Base-by-base conservation (phyloP, 2,113 vertebrate species). In the Alaudala cheleensis region DNA sequence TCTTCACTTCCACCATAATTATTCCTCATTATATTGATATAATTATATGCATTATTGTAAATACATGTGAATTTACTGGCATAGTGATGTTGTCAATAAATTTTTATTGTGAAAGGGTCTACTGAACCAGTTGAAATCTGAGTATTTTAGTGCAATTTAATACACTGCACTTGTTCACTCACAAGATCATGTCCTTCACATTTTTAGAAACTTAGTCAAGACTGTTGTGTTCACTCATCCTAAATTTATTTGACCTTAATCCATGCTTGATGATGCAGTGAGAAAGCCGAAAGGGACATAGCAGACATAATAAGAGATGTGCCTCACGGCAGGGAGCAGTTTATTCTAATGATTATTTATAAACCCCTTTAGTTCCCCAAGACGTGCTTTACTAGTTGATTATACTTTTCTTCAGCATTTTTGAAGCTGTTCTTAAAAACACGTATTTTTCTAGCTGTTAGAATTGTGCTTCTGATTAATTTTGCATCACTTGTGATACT, bases 321-420 rank as follows among this genome's bases (percentile, higher is more conserved):
- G 81, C 86, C 92, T 95, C 81, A 57, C 9, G 22, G 85, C 71
- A 94, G 79, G 94, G 85, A 96, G 81, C 80, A 91, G 84, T 94
- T 94, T 91, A 87, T 88, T 91, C 62, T 90, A 92, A 94, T 93
- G 90, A 90, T 81, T 96, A 92, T 93, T 96, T 93, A 93, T 94
- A 94, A 97, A 86, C 50, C 58, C 37, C 23, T 92, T 92, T 79
- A 45, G 90, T 91, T 95, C 70, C 82, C 87, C 21, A 22, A 72
- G 85, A 93, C 34, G 44, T 87, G 47, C 72, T 70, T 87, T 96
- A 84, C 76, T 66, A 62, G 62, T 79, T 86, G 54, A 90, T 91
- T 85, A 53, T 54, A 9, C 14, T 25, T 67, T 88, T 82, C 77
- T 83, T 79, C 64, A 92, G 45, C 37, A 57, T 73, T 91, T 94